phyloP scores from a whole-genome alignment of 2,888 invertebrate genomes.

The Acleris holmiana region DNA sequence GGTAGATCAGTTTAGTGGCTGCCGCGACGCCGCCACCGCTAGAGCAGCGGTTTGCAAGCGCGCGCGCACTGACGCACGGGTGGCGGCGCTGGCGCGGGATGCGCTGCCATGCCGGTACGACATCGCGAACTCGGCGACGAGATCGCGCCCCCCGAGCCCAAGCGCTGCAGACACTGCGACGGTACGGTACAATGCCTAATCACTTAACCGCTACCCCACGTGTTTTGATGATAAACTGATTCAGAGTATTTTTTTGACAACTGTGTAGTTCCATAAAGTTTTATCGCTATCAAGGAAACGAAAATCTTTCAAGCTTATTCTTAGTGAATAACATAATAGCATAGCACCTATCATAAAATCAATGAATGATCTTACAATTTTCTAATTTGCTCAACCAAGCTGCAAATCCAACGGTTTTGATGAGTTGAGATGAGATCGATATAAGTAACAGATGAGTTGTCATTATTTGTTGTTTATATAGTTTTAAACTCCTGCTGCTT shows the following conservation, averaged over 20 bases:
- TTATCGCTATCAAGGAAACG: too few species aligned
- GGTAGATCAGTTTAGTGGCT: conserved; percentile 75
- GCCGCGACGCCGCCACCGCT: conserved; percentile 79
- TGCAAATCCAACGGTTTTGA: too few species aligned
- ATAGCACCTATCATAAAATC: too few species aligned
- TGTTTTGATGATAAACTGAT: conserved; percentile 47
- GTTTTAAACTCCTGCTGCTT: too few species aligned
- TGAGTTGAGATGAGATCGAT: too few species aligned
- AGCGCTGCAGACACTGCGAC: conserved; percentile 97
- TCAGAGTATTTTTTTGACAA: neutral
- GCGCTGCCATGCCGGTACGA: conserved; percentile 85
- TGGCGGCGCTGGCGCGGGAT: conserved; percentile 82
- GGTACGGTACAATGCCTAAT: conserved; percentile 80
- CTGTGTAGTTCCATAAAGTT: neutral
- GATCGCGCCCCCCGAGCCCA: conserved; percentile 89
- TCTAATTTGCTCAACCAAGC: too few species aligned
- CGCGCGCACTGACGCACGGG: conserved; percentile 67
- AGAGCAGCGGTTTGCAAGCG: conserved; percentile 71
- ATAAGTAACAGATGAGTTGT: too few species aligned
- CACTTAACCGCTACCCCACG: conserved; percentile 36
- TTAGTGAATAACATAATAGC: too few species aligned
- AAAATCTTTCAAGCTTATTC: too few species aligned
- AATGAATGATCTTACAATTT: too few species aligned
- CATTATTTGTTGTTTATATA: too few species aligned
- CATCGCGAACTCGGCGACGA: conserved; percentile 84